Evolutionary conservation across 2,797 vertebrate species (phyloP), one percentile per base, ranked within the genome.

Genomic region (Borostomias antarcticus): DNA sequence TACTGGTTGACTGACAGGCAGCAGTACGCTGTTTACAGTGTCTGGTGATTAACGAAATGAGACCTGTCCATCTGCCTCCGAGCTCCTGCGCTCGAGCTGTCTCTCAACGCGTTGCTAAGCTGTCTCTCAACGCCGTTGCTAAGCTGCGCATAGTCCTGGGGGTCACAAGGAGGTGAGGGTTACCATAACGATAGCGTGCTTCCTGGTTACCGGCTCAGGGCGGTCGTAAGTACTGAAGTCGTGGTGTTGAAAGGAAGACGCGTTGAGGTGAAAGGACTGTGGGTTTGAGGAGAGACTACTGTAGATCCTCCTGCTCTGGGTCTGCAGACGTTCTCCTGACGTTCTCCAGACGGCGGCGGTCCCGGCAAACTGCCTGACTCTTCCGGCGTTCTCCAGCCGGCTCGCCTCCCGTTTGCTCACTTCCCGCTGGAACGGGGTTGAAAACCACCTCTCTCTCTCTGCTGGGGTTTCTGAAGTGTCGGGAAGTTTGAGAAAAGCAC

Each of bases 321-420:
- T 23, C 19, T 21, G 19, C 47, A 23, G 5, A 53, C 28, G 13
- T 53, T 13, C 10, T 35, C 9, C 32, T 47, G 45, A 32, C 33
- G 32, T 81, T 78, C 73, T 54, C 60, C 58, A 59, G 80, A 50
- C 77, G n/a, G n/a, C n/a, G n/a, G n/a, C n/a, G n/a, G n/a, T n/a
- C n/a, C n/a, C n/a, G n/a, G n/a, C n/a, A n/a, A n/a, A n/a, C n/a
- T n/a, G n/a, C n/a, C n/a, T n/a, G n/a, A n/a, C n/a, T n/a, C n/a
- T n/a, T n/a, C n/a, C n/a, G n/a, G n/a, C n/a, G n/a, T n/a, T n/a
- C n/a, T n/a, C n/a, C n/a, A n/a, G n/a, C n/a, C n/a, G n/a, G n/a
- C n/a, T n/a, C 47, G 67, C 68, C 64, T 78, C 74, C 64, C 48
- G 71, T 82, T 73, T 82, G 78, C 69, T 74, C 67, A 68, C 75